phyloP scores from a whole-genome alignment of 2,888 invertebrate genomes.

The Hirtodrosophila confusa region DNA sequence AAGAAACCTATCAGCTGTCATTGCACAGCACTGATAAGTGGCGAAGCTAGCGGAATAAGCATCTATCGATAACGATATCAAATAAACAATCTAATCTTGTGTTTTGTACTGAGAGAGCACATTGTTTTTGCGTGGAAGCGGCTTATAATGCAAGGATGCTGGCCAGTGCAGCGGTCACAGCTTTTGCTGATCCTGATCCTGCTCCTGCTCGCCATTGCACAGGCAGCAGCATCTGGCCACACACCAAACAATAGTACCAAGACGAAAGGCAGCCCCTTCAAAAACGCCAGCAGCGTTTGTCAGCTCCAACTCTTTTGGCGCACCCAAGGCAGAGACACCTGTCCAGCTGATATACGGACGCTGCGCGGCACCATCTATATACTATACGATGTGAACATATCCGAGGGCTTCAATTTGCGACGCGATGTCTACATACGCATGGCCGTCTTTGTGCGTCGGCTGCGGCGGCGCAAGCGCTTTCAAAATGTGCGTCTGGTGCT shows the following conservation, averaged over 20 bases:
- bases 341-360: constrained; percentile 48
- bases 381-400: constrained; percentile 96
- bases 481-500: constrained; percentile 89
- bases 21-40: no score
- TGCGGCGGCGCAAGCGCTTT: constrained; percentile 85
- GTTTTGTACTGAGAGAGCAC: constrained; percentile 36
- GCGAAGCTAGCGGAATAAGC: no score
- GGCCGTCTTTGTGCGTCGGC: constrained; percentile 91
- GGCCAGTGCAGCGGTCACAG: constrained; percentile 50
- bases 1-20: no score
- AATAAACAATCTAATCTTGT: constrained; percentile 24
- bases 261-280: constrained; percentile 6
- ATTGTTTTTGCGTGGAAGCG: constrained; percentile 22
- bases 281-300: constrained; percentile 29
- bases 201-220: constrained; percentile 31
- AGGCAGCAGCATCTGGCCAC: not conserved
- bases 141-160: constrained; percentile 45
- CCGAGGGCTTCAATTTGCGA: constrained; percentile 98
- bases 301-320: constrained; percentile 33
- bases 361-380: constrained; percentile 86
- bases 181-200: constrained; percentile 26
- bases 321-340: constrained; percentile 24
- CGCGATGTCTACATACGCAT: constrained; percentile 98
- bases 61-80: constrained; percentile 25
- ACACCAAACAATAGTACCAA: constrained; percentile 24